Evolutionary conservation across 1,140 invertebrate species (phyloP), one percentile per base, ranked within the genome.

Genomic region (Aleiodes sp.): DNA sequence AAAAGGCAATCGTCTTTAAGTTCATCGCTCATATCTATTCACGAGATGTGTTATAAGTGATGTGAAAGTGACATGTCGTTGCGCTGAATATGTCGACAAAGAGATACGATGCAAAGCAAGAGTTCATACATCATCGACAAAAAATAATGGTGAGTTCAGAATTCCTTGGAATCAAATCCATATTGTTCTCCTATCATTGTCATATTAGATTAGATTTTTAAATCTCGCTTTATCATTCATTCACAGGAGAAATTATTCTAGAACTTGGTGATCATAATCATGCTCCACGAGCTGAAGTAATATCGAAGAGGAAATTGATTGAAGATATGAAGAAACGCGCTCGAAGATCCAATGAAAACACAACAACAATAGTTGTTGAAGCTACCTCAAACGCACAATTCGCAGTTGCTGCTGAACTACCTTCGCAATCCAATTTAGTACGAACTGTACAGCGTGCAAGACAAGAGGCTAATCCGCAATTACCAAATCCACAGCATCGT

Each of bases 371-470:
- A 19, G 41, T 46, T n/a, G 24, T 19, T 19, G 8, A 46, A 7
- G 41, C 41, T 19, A 21, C 24, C 2, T 14, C 41, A 6, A 4
- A 14, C 2, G 2, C 41, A 4, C 24, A 14, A 4, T 2, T 19
- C 9, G 7, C 41, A 19, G 41, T 46, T 46, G 41, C 41, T 9
- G 41, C 41, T 9, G 16, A 46, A 46, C 14, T 46, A 9, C 41
- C 41, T 19, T 9, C 8, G 16, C 41, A 21, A 4, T 3, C 4
- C 1, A 19, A 3, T 4, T 19, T 46, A 10, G 16, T 3, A 2
- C 16, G 14, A 19, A 46, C 16, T 19, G 52, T 68, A 26, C 66
- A 68, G 9, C 66, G 66, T 4, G 28, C 28, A 29, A 35, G 66
- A 19, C 46, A 52, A n/a, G 14, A 0, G 12, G 24, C 24, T 6